A percentile compares a stretch with the other conserved stretches of the same genome.
Conservation (phyloP, 2,888 invertebrate species). For the Nesidiocoris tenuis region DNA sequence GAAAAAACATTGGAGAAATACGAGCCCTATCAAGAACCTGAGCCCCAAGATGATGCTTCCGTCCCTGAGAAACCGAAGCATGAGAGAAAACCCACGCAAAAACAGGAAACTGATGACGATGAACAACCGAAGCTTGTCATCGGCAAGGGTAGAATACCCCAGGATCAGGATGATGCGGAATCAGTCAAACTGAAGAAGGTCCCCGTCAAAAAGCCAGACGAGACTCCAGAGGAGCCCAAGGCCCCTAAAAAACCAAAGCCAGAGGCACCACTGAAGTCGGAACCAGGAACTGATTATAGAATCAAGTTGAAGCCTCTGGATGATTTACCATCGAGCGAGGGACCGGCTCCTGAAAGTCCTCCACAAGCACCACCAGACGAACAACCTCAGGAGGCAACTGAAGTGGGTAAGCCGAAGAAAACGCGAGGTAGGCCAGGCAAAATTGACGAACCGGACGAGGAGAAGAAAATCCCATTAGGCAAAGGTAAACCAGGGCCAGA, state of each 20-base stretch:
- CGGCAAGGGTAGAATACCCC: constrained; percentile 59
- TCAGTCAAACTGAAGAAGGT: constrained; percentile 59
- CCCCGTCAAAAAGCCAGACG: constrained; percentile 55
- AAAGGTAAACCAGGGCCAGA: constrained; percentile 51
- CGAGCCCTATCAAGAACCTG: constrained; percentile 49
- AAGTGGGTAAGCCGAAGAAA: constrained; percentile 20
- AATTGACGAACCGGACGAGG: constrained; percentile 42
- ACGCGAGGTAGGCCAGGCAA: constrained; percentile 27
- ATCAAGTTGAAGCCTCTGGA: constrained; percentile 52
- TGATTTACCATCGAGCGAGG: constrained; percentile 50
- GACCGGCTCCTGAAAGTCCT: constrained; percentile 46
- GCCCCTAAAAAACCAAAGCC: constrained; percentile 49
- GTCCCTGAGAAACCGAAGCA: constrained; percentile 48
- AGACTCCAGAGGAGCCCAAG: constrained; percentile 39
- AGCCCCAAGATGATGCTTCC: constrained; percentile 55
- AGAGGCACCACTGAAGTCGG: constrained; percentile 52
- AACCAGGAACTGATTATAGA: constrained; percentile 49
- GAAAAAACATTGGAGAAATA: constrained; percentile 50
- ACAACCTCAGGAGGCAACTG: constrained; percentile 46
- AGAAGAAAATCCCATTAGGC: constrained; percentile 46
- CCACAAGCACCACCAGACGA: constrained; percentile 46
- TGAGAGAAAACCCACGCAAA: constrained; percentile 55
- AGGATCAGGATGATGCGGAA: constrained; percentile 53
- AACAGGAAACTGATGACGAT: constrained; percentile 57
- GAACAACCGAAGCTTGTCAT: constrained; percentile 56